Base-by-base conservation (phyloP, 2,888 invertebrate genomes). In the Neria commutata region DNA sequence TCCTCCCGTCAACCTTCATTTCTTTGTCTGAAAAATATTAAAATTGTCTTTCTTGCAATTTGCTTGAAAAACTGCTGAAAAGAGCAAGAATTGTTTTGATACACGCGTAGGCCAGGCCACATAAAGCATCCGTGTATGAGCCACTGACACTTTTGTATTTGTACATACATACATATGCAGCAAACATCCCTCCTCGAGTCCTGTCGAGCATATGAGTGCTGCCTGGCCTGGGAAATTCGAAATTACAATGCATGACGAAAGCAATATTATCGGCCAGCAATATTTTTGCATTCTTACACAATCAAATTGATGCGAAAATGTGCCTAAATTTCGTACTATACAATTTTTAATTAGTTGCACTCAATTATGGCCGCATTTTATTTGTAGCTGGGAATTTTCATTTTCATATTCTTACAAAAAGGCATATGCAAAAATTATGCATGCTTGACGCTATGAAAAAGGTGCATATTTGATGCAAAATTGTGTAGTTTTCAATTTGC, bases 301-400 rank as follows among this genome's bases (percentile, higher is more conserved):
- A 33, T 4, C 1, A 29, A 42, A n/a, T 19, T 0, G 2, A 33
- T 21, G 19, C 14, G 45, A 42, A 42, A 6, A 19, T 19, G 17
- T 42, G 4, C 5, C 6, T 42, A 21, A 29, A 46, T 47, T 50
- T 45, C 17, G 17, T 46, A 45, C 11, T 54, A 14, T 34, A 16
- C 16, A 2, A 34, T 49, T 17, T 60, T 49, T 53, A 53, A 56
- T 53, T 60, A 53, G 53, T 49, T 53, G 37, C 53, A 49, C 56
- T 40, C 55, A 59, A 59, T 48, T 47, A 50, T 55, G 51, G 11
- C 6, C 19, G 3, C 4, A 14, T 42, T 42, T 42, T 19, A 42
- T 42, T 17, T 8, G n/a, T 14, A 37, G 37, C 11, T 8, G 19
- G 14, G 42, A 42, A 42, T 42, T 42, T 42, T 17, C 42, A 42